These are phyloP conservation scores for Drosophila eohydei DNA, from an alignment of 2,888 invertebrate genomes.

Conservation along the genomic window DNA sequence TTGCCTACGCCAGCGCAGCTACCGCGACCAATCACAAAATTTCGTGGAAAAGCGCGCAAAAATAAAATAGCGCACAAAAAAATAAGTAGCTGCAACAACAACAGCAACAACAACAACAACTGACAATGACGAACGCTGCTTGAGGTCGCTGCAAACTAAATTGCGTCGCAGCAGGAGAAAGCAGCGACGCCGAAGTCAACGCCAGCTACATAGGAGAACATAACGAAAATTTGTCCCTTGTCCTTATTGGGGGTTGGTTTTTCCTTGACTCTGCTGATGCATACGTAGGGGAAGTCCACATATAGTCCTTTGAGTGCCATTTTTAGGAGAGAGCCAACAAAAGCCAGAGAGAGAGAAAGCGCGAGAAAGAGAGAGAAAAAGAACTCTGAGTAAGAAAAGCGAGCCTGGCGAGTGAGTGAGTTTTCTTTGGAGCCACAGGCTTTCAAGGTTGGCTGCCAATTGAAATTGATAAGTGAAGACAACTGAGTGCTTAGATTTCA, in stretches of 20 bases:
- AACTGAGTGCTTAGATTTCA: constrained; percentile 4
- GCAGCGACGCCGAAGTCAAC: constrained; percentile 46
- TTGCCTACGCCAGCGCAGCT: constrained; percentile 57
- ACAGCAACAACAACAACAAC: constrained; percentile 49
- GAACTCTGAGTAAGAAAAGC: constrained; percentile 29
- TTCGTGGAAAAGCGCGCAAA: constrained; percentile 81
- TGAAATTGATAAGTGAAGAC: constrained; percentile 32
- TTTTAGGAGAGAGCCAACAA: constrained; percentile 16
- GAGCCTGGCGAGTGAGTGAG: constrained; percentile 31
- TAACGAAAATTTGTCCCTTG: constrained; percentile 43
- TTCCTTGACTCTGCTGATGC: constrained; percentile 48
- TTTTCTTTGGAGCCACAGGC: constrained; percentile 17
- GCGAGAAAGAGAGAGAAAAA: not conserved
- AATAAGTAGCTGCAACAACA: constrained; percentile 65
- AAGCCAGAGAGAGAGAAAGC: not conserved
- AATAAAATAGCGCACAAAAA: constrained; percentile 71
- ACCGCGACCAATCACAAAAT: constrained; percentile 79
- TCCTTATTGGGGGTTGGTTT: constrained; percentile 58
- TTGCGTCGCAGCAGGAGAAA: constrained; percentile 65
- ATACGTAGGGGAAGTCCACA: constrained; percentile 36
- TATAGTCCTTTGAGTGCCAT: constrained; percentile 34
- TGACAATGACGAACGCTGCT: constrained; percentile 60
- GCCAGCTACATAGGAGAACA: constrained; percentile 65
- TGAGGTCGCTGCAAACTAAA: constrained; percentile 74
- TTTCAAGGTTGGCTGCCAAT: constrained; percentile 53